These are phyloP conservation scores for Trilocha varians DNA, from an alignment of 2,888 invertebrate species.

Conservation along the genomic window DNA sequence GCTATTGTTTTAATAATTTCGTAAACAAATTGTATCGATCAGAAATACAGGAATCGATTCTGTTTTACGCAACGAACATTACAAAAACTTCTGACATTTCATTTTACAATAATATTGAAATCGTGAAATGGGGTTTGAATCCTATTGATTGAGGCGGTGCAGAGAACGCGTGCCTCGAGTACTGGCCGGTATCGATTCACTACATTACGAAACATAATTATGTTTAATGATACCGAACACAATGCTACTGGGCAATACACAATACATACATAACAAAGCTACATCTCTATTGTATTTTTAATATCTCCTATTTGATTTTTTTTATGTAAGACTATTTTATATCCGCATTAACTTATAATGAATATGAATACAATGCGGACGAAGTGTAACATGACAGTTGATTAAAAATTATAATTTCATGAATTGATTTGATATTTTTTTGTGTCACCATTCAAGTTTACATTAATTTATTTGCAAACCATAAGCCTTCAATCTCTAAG, in stretches of 20 bases:
- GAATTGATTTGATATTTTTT: too few relatives aligned
- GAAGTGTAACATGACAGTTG: too few relatives aligned
- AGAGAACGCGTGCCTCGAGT: conserved; percentile 45
- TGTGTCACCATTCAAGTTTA: too few relatives aligned
- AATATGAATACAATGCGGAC: too few relatives aligned
- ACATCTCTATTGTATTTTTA: too few relatives aligned
- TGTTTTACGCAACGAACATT: conserved; percentile 55
- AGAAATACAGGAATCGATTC: conserved; percentile 30
- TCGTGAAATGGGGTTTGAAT: conserved; percentile 67
- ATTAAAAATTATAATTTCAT: too few relatives aligned
- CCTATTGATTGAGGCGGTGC: conserved; percentile 59
- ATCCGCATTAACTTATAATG: conserved; percentile 5
- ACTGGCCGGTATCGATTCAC: conserved; percentile 54
- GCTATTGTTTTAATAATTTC: conserved; percentile 32
- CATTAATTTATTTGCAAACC: too few relatives aligned
- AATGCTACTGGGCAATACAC: neutral
- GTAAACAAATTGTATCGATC: conserved; percentile 27
- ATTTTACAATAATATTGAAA: conserved; percentile 66
- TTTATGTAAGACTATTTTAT: neutral
- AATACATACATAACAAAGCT: neutral
- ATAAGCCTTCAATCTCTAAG: too few relatives aligned
- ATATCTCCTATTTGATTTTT: neutral
- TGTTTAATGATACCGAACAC: conserved; percentile 19
- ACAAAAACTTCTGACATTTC: conserved; percentile 68
- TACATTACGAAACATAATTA: conserved; percentile 45